Evolutionary conservation across 2,888 invertebrate species (phyloP), one percentile per base, ranked within the genome.

Genomic region (Onchidella celtica): DNA sequence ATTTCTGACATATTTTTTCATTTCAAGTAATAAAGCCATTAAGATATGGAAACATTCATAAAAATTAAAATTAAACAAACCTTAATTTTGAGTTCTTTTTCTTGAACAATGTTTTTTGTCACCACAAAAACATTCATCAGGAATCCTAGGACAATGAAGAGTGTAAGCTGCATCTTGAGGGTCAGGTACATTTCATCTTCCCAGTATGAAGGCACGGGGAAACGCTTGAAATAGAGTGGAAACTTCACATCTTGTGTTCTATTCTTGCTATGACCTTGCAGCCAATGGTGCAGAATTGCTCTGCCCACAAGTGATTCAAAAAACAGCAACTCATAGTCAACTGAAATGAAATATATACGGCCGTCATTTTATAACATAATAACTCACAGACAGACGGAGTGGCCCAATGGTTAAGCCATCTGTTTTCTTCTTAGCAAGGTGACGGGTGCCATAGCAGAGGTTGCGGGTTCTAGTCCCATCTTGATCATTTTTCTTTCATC

Each of bases 61-160:
- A n/a, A n/a, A n/a, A n/a, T n/a, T n/a, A n/a, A n/a, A n/a, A n/a
- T n/a, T n/a, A n/a, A 55, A 55, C 66, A 34, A 24, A 77, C 77
- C 77, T 77, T 77, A 34, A 77, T 77, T 57, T 68, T 66, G 3
- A 57, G 24, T 57, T 77, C 77, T 68, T 77, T 77, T 57, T 77
- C 77, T 14, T 29, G 34, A 2, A 77, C 66, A 63, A 77, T 77
- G 34, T 77, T 77, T 55, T 77, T 77, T 29, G 77, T 77, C 47
- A 63, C 32, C 4, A 66, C 57, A 77, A 77, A 77, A 0, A 77
- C 77, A 55, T 57, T 68, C 77, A 77, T 77, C 77, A 77, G 55
- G 29, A 68, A 77, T 24, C 77, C 68, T 21, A 77, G 68, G 2
- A 77, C 77, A 24, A 77, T 77, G 55, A 77, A 77, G 21, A 77